Evolutionary conservation across 2,797 vertebrate species (phyloP).

Genomic region (Hozukius guyotensis): DNA sequence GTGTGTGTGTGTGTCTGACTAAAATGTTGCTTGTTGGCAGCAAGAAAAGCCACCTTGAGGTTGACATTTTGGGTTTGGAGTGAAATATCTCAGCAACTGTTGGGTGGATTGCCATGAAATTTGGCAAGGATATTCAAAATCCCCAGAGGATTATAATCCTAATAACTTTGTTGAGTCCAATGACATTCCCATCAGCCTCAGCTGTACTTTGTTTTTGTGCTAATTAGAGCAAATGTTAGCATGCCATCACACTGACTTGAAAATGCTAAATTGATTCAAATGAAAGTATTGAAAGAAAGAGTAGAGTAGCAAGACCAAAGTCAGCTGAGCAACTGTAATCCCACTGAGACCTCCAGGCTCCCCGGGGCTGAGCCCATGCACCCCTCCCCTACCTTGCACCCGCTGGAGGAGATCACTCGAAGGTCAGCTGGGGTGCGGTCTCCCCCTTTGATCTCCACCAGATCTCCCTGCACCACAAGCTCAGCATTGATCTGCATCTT

Average conservation of each 20-base stretch:
- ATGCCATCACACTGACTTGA: neutral
- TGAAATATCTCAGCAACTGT: neutral
- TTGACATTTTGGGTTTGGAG: neutral
- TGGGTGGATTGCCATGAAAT: neutral
- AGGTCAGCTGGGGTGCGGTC: slow-evolving; percentile 93
- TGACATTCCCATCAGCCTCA: neutral
- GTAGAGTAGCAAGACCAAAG: neutral
- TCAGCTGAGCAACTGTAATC: slow-evolving; percentile 7
- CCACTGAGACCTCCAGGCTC: slow-evolving; percentile 5
- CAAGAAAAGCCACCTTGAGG: neutral
- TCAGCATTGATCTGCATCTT: slow-evolving; percentile 94
- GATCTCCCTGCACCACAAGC: slow-evolving; percentile 90
- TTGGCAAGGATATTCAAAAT: neutral
- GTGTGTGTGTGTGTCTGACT: neutral
- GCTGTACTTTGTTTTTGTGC: neutral
- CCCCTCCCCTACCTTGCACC: slow-evolving; percentile 88
- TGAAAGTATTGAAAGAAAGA: neutral
- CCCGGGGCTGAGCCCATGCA: neutral
- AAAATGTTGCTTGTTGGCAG: neutral
- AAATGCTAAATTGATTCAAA: neutral
- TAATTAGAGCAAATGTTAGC: neutral
- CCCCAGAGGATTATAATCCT: neutral
- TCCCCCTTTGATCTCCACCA: slow-evolving; percentile 96
- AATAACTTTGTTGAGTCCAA: neutral
- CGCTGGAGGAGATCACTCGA: slow-evolving; percentile 88